Conservation (phyloP, 2,888 invertebrate genomes). For the Cynaeus angustus region DNA sequence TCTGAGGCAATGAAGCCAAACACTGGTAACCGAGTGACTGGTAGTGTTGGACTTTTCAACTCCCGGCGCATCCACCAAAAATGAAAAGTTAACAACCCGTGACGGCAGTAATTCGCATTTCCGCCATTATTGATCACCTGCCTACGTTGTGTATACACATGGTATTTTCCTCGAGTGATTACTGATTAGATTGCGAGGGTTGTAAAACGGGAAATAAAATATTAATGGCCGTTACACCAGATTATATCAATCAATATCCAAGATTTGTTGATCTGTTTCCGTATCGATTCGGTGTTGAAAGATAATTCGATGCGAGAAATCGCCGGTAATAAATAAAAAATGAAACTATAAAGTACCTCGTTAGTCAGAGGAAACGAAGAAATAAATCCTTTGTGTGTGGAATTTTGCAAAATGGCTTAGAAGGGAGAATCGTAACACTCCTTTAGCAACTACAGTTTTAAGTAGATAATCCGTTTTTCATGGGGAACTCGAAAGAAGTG, state of each 20-base stretch:
- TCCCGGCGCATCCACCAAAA: not conserved
- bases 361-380: too few species aligned
- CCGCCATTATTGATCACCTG: conserved; percentile 13
- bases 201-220: conserved; percentile 35
- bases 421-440: too few species aligned
- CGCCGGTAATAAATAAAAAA: conserved; percentile 22
- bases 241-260: conserved; percentile 35
- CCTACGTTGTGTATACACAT: conserved; percentile 5
- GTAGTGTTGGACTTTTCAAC: too few species aligned
- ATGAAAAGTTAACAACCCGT: not conserved
- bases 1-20: too few species aligned
- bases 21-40: too few species aligned
- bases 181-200: conserved; percentile 18
- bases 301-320: conserved; percentile 12
- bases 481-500: too few species aligned
- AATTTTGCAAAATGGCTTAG: too few species aligned
- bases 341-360: conserved; percentile 3
- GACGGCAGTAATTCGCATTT: conserved; percentile 4
- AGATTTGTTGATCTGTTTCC: conserved; percentile 24
- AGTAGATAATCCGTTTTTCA: too few species aligned
- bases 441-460: too few species aligned
- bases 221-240: conserved; percentile 23
- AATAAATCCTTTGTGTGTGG: too few species aligned
- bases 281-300: conserved; percentile 3
- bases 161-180: conserved; percentile 12